Percentiles rank a stretch among this genome's conserved stretches.
phyloP scores from a whole-genome alignment of 2,888 invertebrate species.

The Meghimatium bilineatum region DNA sequence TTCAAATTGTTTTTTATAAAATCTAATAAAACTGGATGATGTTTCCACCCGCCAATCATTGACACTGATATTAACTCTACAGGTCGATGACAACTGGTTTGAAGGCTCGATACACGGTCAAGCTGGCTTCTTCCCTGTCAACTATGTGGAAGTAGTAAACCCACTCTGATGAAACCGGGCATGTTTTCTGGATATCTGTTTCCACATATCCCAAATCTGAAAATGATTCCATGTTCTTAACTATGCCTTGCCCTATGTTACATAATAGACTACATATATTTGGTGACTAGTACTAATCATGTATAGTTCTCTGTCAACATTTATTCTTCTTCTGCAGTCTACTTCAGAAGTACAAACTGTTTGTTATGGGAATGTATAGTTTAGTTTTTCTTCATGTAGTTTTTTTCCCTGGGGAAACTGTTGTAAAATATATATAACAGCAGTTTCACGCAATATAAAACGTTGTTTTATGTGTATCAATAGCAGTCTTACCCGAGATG shows the following conservation, averaged over 20 bases:
- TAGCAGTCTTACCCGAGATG: no score
- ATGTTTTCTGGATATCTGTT: slow-evolving; percentile 5
- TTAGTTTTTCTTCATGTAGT: no score
- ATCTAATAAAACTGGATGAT: no score
- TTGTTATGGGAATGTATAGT: no score
- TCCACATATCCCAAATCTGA: background rate
- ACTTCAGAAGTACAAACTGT: no score
- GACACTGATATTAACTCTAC: background rate
- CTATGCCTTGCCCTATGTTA: background rate
- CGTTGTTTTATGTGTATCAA: no score
- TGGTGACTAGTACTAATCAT: background rate
- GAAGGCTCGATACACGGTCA: slow-evolving; percentile 93
- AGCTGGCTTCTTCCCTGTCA: slow-evolving; percentile 97
- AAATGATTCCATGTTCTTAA: background rate
- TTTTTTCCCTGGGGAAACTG: no score
- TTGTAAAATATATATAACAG: no score
- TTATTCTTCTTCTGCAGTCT: no score
- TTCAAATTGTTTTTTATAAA: no score
- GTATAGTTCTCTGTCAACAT: background rate
- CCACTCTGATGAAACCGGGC: slow-evolving; percentile 54
- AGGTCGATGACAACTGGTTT: slow-evolving; percentile 96
- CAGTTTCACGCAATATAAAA: no score
- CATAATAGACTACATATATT: background rate
- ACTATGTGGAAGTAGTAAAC: slow-evolving; percentile 95
- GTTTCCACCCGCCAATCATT: no score